These are phyloP conservation scores for Sycophila texana DNA, from an alignment of 2,888 invertebrate genomes.

Conservation along the genomic window DNA sequence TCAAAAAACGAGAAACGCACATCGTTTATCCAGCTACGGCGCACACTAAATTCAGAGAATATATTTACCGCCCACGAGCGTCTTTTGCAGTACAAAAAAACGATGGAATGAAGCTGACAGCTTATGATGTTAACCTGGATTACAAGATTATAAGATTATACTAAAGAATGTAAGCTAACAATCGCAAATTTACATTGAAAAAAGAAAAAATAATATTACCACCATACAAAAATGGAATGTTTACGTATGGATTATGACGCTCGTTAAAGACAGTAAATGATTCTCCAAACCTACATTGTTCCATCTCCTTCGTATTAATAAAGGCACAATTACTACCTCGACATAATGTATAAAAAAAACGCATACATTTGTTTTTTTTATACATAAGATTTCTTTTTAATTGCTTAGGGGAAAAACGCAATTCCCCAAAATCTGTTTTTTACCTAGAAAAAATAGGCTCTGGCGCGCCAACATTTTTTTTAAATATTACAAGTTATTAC, in stretches of 20 bases:
- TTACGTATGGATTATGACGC: constrained; percentile 68
- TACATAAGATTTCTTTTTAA: constrained; percentile 44
- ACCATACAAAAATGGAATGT: constrained; percentile 69
- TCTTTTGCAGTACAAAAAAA: constrained; percentile 15
- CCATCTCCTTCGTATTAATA: constrained; percentile 62
- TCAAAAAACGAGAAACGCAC: constrained; percentile 24
- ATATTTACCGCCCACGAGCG: constrained; percentile 50
- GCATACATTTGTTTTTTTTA: constrained; percentile 9
- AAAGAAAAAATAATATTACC: constrained; percentile 45
- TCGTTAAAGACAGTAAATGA: constrained; percentile 45
- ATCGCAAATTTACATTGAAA: constrained; percentile 48
- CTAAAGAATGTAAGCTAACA: constrained; percentile 18
- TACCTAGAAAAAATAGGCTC: constrained; percentile 17
- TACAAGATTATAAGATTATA: constrained; percentile 28
- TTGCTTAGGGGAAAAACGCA: constrained; percentile 43
- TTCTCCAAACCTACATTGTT: constrained; percentile 60
- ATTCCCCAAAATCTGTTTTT: constrained; percentile 25
- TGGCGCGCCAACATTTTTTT: constrained; percentile 51
- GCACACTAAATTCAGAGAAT: constrained; percentile 65
- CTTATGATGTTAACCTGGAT: background rate
- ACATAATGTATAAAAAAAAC: constrained; percentile 27
- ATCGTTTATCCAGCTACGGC: constrained; percentile 61
- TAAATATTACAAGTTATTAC: constrained; percentile 60
- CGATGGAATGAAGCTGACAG: constrained; percentile 5
- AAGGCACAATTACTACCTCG: constrained; percentile 67